Conservation (phyloP, 2,797 vertebrate genomes). For the Sebastiscus albofasciatus region DNA sequence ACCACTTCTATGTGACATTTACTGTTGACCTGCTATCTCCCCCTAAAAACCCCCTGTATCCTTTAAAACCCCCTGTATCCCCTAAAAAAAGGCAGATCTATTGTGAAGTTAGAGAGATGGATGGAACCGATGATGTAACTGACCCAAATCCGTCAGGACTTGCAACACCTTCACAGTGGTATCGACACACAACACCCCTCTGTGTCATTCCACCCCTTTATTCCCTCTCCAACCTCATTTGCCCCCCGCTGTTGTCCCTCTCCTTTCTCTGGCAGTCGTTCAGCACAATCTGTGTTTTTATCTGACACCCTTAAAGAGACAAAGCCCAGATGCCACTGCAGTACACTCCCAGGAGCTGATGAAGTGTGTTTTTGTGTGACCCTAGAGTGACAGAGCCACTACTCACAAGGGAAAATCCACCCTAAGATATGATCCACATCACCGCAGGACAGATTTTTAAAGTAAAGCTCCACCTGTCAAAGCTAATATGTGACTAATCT, state of each 20-base stretch:
- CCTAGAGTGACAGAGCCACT: background rate
- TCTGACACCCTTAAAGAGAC: slow-evolving; percentile 42
- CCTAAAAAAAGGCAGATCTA: too few relatives aligned
- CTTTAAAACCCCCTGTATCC: too few relatives aligned
- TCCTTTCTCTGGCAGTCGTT: slow-evolving; percentile 20
- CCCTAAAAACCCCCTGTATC: too few relatives aligned
- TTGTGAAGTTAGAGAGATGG: background rate
- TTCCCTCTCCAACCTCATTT: background rate
- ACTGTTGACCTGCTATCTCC: too few relatives aligned
- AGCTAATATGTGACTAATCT: background rate
- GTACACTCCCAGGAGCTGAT: slow-evolving; percentile 3
- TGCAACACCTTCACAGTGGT: background rate
- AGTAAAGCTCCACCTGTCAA: background rate
- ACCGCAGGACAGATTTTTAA: background rate
- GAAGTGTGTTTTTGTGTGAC: slow-evolving; percentile 10
- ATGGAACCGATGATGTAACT: background rate
- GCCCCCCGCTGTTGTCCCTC: slow-evolving; percentile 11
- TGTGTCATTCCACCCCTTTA: background rate
- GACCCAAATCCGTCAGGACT: background rate
- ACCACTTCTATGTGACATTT: too few relatives aligned
- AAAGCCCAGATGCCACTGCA: slow-evolving; percentile 47
- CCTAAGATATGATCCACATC: background rate
- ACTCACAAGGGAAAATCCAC: background rate
- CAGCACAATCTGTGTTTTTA: slow-evolving; percentile 41
- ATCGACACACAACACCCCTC: background rate